These are phyloP conservation scores for Bothrops jararaca DNA, from an alignment of 2,113 vertebrate genomes.

Conservation along the genomic window DNA sequence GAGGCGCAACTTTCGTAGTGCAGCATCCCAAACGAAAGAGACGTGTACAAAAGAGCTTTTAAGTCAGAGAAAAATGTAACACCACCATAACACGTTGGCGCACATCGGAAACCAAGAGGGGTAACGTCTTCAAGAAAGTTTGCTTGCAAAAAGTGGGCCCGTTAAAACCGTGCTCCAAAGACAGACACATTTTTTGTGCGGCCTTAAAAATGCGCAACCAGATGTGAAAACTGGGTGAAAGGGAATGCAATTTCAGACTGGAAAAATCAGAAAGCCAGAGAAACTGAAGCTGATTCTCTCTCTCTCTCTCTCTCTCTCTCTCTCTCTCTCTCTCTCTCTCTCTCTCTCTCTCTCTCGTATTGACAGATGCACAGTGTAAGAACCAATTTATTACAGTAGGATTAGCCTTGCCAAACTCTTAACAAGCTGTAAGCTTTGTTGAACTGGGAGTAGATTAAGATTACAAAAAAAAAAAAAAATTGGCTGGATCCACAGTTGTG, in stretches of 20 bases:
- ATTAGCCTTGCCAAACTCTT: background rate
- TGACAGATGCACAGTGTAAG: background rate
- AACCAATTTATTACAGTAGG: background rate
- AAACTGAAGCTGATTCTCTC: background rate
- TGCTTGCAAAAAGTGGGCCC: background rate
- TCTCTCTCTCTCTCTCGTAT: background rate
- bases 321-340: too few relatives aligned
- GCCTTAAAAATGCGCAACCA: background rate
- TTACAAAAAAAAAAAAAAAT: background rate
- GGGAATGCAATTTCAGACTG: background rate
- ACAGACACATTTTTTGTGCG: background rate
- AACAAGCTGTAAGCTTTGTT: background rate
- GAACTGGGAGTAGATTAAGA: background rate
- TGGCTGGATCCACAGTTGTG: background rate
- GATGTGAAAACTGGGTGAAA: background rate
- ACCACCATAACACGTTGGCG: accelerated
- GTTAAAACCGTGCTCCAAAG: background rate
- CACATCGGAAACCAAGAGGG: background rate
- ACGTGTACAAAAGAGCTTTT: background rate
- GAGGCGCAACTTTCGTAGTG: background rate
- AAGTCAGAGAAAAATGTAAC: background rate
- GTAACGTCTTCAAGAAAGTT: background rate
- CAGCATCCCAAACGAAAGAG: background rate
- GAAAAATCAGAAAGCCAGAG: background rate
- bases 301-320: too few relatives aligned